Conservation (phyloP, 2,888 invertebrate genomes). For the Temnothorax ravouxi region DNA sequence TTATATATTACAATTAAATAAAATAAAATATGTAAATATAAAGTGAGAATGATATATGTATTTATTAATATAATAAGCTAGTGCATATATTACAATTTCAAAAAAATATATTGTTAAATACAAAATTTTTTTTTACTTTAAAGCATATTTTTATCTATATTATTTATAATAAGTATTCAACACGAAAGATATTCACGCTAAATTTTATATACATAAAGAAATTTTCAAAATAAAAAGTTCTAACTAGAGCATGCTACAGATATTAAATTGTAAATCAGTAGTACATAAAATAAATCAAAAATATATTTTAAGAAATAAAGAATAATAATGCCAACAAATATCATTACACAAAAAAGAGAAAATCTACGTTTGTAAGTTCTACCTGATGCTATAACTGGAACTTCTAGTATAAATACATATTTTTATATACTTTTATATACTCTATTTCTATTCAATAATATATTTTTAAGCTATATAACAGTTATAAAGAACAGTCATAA, state of each 20-base stretch:
- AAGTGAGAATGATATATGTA: not conserved
- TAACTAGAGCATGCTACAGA: conserved; percentile 3
- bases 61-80: conserved; percentile 34
- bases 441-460: not conserved
- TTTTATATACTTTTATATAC: not conserved
- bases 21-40: conserved; percentile 20
- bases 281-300: conserved; percentile 6
- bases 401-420: not conserved
- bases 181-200: conserved; percentile 43
- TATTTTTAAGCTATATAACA: conserved; percentile 8
- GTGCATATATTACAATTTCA: conserved; percentile 1
- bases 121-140: not conserved
- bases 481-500: not conserved
- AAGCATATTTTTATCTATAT: not conserved
- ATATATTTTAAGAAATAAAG: not conserved
- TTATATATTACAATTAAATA: conserved; percentile 27
- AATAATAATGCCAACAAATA: not conserved
- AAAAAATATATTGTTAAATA: conserved; percentile 20
- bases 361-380: conserved; percentile 10
- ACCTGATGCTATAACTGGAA: not conserved
- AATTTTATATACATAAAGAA: conserved; percentile 10
- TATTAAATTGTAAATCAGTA: conserved; percentile 15
- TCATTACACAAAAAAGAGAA: not conserved
- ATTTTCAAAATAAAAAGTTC: conserved; percentile 1
- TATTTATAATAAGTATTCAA: not conserved